Conservation (phyloP, 1,140 invertebrate genomes). For the Hirudo medicinalis region DNA sequence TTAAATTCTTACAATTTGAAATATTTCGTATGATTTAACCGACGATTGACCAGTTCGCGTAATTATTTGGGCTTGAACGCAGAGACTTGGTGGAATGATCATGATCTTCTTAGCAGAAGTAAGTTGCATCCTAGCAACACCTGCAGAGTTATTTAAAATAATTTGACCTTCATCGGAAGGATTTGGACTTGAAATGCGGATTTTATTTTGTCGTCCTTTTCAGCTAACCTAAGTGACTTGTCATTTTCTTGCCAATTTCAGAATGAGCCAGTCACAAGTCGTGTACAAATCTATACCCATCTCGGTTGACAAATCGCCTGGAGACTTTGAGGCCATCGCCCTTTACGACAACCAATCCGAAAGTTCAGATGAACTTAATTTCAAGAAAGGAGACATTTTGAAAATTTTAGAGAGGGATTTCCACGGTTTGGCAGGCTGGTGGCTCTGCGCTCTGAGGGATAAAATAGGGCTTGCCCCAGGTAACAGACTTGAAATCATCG, state of each 20-base stretch:
- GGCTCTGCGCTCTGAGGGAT: constrained; percentile 72
- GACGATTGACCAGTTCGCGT: too few relatives aligned
- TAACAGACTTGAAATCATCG: constrained; percentile 66
- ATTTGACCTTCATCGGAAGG: too few relatives aligned
- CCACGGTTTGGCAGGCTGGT: constrained; percentile 78
- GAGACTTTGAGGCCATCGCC: constrained; percentile 55
- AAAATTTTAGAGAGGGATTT: constrained; percentile 82
- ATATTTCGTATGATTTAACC: too few relatives aligned
- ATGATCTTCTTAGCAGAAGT: too few relatives aligned
- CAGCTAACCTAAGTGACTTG: too few relatives aligned
- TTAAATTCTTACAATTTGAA: too few relatives aligned
- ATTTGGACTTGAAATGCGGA: too few relatives aligned
- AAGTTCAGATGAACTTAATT: constrained; percentile 75
- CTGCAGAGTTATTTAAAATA: too few relatives aligned
- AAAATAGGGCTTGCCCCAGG: constrained; percentile 79
- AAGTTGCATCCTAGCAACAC: too few relatives aligned
- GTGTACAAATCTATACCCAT: not conserved
- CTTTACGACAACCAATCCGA: constrained; percentile 86
- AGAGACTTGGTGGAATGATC: too few relatives aligned
- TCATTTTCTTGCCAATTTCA: not conserved
- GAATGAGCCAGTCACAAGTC: constrained; percentile 5
- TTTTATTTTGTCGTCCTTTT: too few relatives aligned
- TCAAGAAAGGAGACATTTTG: constrained; percentile 75
- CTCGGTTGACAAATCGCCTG: not conserved
- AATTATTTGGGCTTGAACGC: too few relatives aligned